Percentiles rank a stretch among this genome's conserved stretches.
These are phyloP conservation scores for Gandaritis pyraliata DNA, from an alignment of 2,888 invertebrate genomes.

Conservation along the genomic window DNA sequence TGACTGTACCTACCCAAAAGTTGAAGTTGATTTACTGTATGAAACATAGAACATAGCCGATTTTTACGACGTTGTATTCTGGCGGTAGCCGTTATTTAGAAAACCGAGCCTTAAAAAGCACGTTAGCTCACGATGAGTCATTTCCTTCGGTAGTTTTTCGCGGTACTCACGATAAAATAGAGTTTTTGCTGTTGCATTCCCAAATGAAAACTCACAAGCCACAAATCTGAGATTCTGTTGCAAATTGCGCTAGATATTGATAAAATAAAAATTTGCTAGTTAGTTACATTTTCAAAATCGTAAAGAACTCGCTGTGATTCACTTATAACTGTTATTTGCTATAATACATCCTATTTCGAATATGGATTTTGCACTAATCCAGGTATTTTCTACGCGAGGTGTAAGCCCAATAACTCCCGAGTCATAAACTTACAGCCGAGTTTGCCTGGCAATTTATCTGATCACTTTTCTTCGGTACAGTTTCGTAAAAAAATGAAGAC, in stretches of 20 bases:
- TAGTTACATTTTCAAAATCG: no score
- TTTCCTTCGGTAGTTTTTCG: constrained; percentile 16
- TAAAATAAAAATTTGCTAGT: no score
- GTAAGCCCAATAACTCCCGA: constrained; percentile 5
- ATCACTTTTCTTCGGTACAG: constrained; percentile 5
- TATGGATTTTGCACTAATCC: no score
- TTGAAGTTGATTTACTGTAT: no score
- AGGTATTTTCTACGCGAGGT: background rate
- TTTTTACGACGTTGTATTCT: background rate
- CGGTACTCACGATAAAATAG: constrained; percentile 12
- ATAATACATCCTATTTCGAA: no score
- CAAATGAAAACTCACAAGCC: background rate
- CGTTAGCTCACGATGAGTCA: constrained; percentile 23
- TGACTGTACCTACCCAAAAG: no score
- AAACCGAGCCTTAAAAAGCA: background rate
- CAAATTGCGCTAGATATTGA: no score
- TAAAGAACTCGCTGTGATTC: no score
- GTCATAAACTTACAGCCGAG: constrained; percentile 5
- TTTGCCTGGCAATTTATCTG: constrained; percentile 5
- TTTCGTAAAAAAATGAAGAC: background rate
- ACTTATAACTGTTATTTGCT: no score
- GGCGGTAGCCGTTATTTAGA: background rate
- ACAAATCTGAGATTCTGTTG: no score
- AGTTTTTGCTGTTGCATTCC: background rate
- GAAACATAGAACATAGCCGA: no score